A percentile compares a stretch with the other conserved stretches of the same genome.
These are phyloP conservation scores for Halocynthia roretzi DNA, from an alignment of 23 tunicate genomes.

Conservation along the genomic window DNA sequence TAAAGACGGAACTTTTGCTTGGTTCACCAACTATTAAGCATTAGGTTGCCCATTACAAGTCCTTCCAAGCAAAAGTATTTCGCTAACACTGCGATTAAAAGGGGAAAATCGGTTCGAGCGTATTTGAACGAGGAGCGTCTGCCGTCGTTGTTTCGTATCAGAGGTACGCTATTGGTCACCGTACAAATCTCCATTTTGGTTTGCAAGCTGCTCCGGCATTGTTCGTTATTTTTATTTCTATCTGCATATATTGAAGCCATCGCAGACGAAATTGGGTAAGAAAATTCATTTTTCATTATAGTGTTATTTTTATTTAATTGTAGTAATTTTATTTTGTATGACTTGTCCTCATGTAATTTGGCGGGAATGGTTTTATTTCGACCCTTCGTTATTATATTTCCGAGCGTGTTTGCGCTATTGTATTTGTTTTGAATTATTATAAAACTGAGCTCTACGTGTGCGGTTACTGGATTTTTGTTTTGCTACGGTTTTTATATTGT, in stretches of 20 bases:
- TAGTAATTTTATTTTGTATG: neutral
- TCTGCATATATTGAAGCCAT: neutral
- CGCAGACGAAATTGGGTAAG: slow-evolving; percentile 6
- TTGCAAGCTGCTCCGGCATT: slow-evolving; percentile 1
- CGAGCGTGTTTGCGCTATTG: neutral
- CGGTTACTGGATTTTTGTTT: too few relatives aligned
- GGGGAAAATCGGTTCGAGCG: too few relatives aligned
- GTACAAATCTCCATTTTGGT: neutral
- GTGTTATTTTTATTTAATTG: slow-evolving; percentile 11
- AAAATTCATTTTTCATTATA: slow-evolving; percentile 6
- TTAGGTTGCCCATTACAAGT: too few relatives aligned
- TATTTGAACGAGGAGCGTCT: too few relatives aligned
- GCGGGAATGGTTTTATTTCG: slow-evolving; percentile 7
- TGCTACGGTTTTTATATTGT: too few relatives aligned
- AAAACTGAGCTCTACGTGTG: too few relatives aligned
- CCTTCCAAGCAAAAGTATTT: too few relatives aligned
- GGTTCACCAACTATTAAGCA: too few relatives aligned
- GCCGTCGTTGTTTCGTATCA: too few relatives aligned
- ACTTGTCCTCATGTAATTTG: neutral
- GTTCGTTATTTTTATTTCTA: neutral
- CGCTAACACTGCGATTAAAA: too few relatives aligned
- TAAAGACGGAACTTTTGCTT: too few relatives aligned
- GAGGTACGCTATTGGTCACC: neutral
- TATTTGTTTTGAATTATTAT: too few relatives aligned
- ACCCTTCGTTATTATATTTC: neutral